Percentiles rank a stretch among this genome's conserved stretches.
Evolutionary conservation across 2,888 invertebrate species (phyloP).

Genomic region (Sphecodes monilicornis): DNA sequence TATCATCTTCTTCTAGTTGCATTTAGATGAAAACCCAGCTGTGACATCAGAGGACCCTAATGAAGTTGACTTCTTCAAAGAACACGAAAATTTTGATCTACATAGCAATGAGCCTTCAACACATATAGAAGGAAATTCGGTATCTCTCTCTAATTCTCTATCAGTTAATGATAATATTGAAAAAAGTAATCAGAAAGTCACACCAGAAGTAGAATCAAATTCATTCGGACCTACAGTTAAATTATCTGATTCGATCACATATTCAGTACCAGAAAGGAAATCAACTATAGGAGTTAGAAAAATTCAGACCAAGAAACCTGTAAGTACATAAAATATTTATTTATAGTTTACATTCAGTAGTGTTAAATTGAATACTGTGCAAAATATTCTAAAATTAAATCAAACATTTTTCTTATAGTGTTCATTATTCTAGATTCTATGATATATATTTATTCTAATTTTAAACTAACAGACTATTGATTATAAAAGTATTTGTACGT

Average conservation of each 20-base stretch:
- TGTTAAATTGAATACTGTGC: background rate
- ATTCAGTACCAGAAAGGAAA: conserved; percentile 85
- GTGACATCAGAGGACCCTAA: conserved; percentile 87
- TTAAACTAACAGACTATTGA: background rate
- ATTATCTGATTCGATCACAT: conserved; percentile 73
- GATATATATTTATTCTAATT: background rate
- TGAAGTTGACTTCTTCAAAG: conserved; percentile 96
- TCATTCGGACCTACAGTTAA: conserved; percentile 77
- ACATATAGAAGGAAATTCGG: conserved; percentile 56
- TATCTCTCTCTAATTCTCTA: conserved; percentile 29
- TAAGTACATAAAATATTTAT: conserved; percentile 82
- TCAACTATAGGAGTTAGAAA: conserved; percentile 91
- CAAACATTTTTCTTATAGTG: background rate
- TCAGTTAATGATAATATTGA: conserved; percentile 34
- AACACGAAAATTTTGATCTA: conserved; percentile 87
- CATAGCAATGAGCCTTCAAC: conserved; percentile 62
- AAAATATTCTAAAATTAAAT: background rate
- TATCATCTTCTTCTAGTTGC: conserved; percentile 86
- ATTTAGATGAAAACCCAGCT: conserved; percentile 89
- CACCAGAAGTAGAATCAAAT: conserved; percentile 55
- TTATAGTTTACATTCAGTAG: conserved; percentile 1
- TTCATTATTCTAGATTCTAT: background rate
- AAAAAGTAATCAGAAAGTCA: conserved; percentile 46
- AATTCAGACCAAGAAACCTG: conserved; percentile 89
- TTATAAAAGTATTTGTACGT: background rate